A percentile compares a stretch with the other conserved stretches of the same genome.
These are phyloP conservation scores for Tragelaphus imberbis DNA, from an alignment of 2,113 vertebrate genomes.

Conservation along the genomic window DNA sequence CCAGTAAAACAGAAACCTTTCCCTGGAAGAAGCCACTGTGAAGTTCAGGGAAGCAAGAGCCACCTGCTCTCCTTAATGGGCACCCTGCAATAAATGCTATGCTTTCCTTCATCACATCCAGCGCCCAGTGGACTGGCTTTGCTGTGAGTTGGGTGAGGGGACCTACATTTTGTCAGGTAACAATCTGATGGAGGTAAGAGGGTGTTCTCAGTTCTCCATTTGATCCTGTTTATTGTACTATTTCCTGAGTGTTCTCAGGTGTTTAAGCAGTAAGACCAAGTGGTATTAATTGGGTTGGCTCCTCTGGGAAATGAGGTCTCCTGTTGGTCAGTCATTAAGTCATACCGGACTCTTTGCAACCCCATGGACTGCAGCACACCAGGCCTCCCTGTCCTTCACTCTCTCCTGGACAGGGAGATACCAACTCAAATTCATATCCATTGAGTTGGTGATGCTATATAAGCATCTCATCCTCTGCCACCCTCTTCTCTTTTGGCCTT, in stretches of 20 bases:
- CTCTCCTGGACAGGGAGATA: not conserved
- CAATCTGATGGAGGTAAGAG: not conserved
- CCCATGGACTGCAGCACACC: not conserved
- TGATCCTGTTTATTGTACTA: not conserved
- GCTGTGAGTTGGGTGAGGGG: not conserved
- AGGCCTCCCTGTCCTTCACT: not conserved
- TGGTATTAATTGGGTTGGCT: not conserved
- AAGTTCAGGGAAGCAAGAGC: not conserved
- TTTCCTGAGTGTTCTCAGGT: not conserved
- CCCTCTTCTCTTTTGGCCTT: not conserved
- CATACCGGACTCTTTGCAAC: not conserved
- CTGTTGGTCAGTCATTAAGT: not conserved
- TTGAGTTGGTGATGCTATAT: not conserved
- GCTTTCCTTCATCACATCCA: not conserved
- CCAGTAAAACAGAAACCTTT: not conserved
- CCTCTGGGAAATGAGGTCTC: not conserved
- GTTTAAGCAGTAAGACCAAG: not conserved
- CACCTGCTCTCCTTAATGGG: not conserved
- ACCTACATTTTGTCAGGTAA: not conserved
- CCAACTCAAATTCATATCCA: not conserved
- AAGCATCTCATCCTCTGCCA: not conserved
- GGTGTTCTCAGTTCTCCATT: not conserved
- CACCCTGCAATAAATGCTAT: not conserved
- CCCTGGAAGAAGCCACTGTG: not conserved
- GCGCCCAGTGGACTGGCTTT: not conserved